Conservation (phyloP, 2,888 invertebrate species). For the Dioctria rufipes region DNA sequence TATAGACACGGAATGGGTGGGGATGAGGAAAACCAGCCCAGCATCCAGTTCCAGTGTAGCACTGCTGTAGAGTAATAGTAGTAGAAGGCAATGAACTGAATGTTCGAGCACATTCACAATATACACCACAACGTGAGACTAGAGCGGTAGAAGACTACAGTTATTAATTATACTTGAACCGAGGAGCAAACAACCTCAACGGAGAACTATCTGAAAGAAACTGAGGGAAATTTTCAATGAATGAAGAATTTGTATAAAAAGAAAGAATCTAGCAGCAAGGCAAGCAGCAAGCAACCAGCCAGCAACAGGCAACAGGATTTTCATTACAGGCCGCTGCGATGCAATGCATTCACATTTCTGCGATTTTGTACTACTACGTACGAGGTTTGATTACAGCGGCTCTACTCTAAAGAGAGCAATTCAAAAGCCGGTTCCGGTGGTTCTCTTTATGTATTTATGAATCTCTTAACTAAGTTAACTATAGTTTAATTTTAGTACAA, state of each 20-base stretch:
- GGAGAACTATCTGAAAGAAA: neutral
- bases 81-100: slow-evolving; percentile 4
- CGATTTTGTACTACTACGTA: neutral
- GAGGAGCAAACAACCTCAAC: neutral
- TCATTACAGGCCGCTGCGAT: neutral
- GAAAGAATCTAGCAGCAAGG: no score
- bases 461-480: no score
- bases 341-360: neutral
- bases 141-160: neutral
- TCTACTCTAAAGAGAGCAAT: neutral
- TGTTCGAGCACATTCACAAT: neutral
- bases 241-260: slow-evolving; percentile 23
- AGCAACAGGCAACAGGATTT: no score
- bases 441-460: no score
- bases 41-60: neutral
- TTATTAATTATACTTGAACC: neutral
- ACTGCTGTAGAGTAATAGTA: no score
- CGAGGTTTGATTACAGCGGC: slow-evolving; percentile 26
- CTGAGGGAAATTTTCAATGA: slow-evolving; percentile 34
- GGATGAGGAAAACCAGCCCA: neutral
- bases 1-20: neutral
- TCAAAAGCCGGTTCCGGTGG: no score
- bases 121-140: no score
- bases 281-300: no score
- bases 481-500: no score